Base-by-base conservation (phyloP, 1,140 invertebrate species). In the Asbolus verrucosus region DNA sequence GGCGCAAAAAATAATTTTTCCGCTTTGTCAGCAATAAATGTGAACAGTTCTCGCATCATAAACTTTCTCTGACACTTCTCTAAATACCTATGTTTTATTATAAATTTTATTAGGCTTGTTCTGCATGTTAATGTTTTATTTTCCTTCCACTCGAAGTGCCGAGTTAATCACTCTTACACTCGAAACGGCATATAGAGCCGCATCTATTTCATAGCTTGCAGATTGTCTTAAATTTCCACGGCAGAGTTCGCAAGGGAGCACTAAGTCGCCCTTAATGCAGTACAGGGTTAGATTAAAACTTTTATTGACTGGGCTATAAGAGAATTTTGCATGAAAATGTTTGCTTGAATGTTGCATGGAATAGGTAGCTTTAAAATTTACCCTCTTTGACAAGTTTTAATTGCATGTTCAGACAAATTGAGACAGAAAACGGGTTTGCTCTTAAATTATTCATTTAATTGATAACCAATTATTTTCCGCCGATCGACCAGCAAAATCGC, bases 261-360 rank as follows among this genome's bases (percentile, higher is more conserved):
- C 27, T 54, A 54, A 54, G 8, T 54, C 18, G 27, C 18, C 46
- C 46, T 9, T 54, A 54, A 54, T 54, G 46, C 46, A 54, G 46
- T 54, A 54, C 46, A 14, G 46, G 46, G 19, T 54, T 54, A 54
- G 46, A 54, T 54, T 54, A 54, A 54, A 54, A 54, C 46, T 54
- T 54, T 54, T 54, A 54, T 54, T 54, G 46, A 54, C 46, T 54
- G 46, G 46, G 46, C 46, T 54, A 54, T 54, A 30, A 54, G n/a
- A 24, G 46, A 54, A 54, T 8, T 54, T 54, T 54, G 46, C 46
- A 54, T 54, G 46, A 27, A 54, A 54, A 18, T 46, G 41, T 27
- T 54, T 27, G 46, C 46, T 27, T 27, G 46, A 27, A 14, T 54
- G 46, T 54, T 54, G 46, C 46, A 54, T 54, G 46, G 39, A 54